phyloP scores from a whole-genome alignment of 2,888 invertebrate species.

The Eudemis profundana region DNA sequence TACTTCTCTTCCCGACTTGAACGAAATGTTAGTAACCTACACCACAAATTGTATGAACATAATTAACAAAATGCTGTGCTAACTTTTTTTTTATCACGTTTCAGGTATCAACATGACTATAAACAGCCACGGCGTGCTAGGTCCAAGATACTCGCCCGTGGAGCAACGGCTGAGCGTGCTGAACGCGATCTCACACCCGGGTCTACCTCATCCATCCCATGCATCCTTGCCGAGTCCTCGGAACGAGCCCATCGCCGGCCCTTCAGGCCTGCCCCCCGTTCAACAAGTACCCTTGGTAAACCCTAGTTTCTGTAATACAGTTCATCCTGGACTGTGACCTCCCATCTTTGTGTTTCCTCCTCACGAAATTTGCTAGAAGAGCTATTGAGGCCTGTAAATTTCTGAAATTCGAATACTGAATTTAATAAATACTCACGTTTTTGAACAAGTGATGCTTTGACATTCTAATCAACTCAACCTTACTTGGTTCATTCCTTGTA shows the following conservation, averaged over 20 bases:
- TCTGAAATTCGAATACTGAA: too few species aligned
- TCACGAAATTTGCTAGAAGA: too few species aligned
- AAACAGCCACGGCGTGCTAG: conserved; percentile 76
- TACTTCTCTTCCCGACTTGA: conserved; percentile 32
- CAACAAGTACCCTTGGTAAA: conserved; percentile 95
- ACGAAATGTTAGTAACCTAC: conserved; percentile 11
- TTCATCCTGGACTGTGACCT: too few species aligned
- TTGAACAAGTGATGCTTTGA: too few species aligned
- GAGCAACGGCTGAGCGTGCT: conserved; percentile 75
- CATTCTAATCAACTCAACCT: too few species aligned
- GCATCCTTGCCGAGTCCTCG: conserved; percentile 86
- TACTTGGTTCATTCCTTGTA: too few species aligned
- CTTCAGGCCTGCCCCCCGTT: conserved; percentile 94
- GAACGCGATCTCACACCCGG: conserved; percentile 72
- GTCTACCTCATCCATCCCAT: conserved; percentile 71
- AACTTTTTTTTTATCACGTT: conserved; percentile 50
- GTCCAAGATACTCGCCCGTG: conserved; percentile 75
- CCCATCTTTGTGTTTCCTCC: too few species aligned
- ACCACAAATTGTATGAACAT: neutral
- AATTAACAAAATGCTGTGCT: neutral
- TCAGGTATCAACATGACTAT: conserved; percentile 87
- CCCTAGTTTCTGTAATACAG: conserved; percentile 9
- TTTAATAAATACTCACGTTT: too few species aligned
- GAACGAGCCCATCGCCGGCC: conserved; percentile 90
- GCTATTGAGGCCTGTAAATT: too few species aligned